Base-by-base conservation (phyloP, 1,140 invertebrate genomes). In the Protaetia brevitarsis region DNA sequence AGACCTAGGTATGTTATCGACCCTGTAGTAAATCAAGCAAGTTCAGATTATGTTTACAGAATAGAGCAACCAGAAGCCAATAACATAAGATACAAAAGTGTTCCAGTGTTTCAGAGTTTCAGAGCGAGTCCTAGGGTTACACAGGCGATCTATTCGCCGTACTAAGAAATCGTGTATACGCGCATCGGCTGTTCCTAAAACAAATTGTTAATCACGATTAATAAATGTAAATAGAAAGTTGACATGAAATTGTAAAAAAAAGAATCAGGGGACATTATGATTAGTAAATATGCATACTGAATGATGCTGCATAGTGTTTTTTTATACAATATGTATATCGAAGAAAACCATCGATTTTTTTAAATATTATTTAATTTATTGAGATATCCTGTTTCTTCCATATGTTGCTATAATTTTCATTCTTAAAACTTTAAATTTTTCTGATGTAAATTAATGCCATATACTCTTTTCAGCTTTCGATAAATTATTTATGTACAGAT, bases 61-160 rank as follows among this genome's bases (percentile, higher is more conserved):
- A 62, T 68, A 26, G 70, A 69, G 59, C 60, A 63, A 41, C 69
- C 67, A 34, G 26, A 45, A 30, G 19, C 45, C 19, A 65, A 69
- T 65, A 69, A 65, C 29, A 13, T 13, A 36, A 31, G 27, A 66
- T 16, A 36, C 26, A 27, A 59, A 63, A 27, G 23, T 23, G 26
- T 23, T 51, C 61, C 64, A 58, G 26, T 71, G 62, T 62, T 66
- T 29, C 59, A 62, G 56, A 71, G 78, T 78, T 77, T 85, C 83
- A 81, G 80, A 1, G 75, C 74, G 66, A 84, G 65, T 69, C 83
- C 80, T 2, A 79, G 72, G 51, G 77, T 79, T 4, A 83, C 66
- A 70, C 69, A 69, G 37, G 66, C 69, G 11, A 62, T 31, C 61
- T 66, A 63, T 63, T 31, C 51, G 16, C 19, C 29, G 23, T 65